Evolutionary conservation across 2,797 vertebrate species (phyloP).

Genomic region (Parotocinclus haroldoi): DNA sequence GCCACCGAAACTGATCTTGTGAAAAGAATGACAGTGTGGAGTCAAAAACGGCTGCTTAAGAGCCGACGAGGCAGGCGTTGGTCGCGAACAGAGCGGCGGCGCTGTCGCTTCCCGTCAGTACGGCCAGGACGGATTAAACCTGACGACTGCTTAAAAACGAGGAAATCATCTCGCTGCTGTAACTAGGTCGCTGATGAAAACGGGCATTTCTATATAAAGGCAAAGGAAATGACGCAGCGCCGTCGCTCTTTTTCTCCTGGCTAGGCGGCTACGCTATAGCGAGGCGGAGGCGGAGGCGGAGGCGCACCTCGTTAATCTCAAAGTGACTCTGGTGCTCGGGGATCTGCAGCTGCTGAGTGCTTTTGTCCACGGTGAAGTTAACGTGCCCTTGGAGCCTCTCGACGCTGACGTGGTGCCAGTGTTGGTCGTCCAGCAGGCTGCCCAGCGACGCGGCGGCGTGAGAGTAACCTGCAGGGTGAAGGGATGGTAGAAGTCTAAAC

Average conservation of each 20-base stretch:
- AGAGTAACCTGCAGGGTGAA: slow-evolving; percentile 57
- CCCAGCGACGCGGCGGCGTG: slow-evolving; percentile 73
- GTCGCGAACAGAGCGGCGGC: too few species aligned
- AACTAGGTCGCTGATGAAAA: slow-evolving; percentile 8
- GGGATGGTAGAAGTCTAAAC: too few species aligned
- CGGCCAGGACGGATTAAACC: too few species aligned
- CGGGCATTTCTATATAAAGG: slow-evolving; percentile 5
- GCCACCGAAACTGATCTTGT: slow-evolving; percentile 88
- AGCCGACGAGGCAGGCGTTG: too few species aligned
- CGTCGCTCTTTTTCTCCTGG: too few species aligned
- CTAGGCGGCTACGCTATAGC: too few species aligned
- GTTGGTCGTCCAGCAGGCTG: slow-evolving; percentile 89
- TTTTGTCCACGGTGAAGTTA: slow-evolving; percentile 89
- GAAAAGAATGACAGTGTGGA: slow-evolving; percentile 60
- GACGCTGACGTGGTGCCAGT: slow-evolving; percentile 85
- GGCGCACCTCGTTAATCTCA: slow-evolving; percentile 84
- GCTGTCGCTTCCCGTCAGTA: too few species aligned
- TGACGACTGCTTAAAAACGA: slow-evolving; percentile 2
- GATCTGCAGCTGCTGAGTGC: slow-evolving; percentile 72
- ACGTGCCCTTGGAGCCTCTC: slow-evolving; percentile 77
- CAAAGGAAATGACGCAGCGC: not conserved
- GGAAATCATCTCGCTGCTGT: not conserved
- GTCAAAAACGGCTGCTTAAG: slow-evolving; percentile 18
- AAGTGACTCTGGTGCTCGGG: slow-evolving; percentile 75
- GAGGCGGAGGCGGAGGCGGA: slow-evolving; percentile 41